These are phyloP conservation scores for Acanthurus tractus DNA, from an alignment of 2,797 vertebrate species.

Conservation along the genomic window DNA sequence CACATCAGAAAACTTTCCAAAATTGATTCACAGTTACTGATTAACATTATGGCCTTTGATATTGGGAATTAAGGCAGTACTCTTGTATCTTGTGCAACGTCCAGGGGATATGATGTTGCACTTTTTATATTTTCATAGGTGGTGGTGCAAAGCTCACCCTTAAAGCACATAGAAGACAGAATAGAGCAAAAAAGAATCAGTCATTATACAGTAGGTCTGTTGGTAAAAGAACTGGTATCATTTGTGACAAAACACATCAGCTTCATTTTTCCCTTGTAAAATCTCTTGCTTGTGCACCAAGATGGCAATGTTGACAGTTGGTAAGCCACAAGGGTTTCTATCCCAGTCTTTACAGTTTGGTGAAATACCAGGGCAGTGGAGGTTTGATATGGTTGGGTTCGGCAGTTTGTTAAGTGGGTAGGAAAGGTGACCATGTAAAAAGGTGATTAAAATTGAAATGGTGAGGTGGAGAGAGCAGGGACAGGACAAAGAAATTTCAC, in stretches of 20 bases:
- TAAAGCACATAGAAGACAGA: neutral
- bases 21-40: slow-evolving; percentile 15
- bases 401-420: neutral
- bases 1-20: neutral
- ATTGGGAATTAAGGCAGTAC: slow-evolving; percentile 23
- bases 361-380: neutral
- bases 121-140: slow-evolving; percentile 15
- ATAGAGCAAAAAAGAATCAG: neutral
- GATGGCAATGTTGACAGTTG: neutral
- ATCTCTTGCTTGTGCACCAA: neutral
- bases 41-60: slow-evolving; percentile 12
- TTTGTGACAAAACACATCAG: neutral
- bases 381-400: neutral
- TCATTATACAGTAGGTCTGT: neutral
- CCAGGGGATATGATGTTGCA: slow-evolving; percentile 5
- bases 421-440: neutral
- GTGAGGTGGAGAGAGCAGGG: neutral
- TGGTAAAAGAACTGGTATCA: neutral
- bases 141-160: neutral
- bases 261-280: neutral
- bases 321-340: too few species aligned
- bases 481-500: too few species aligned
- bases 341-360: neutral
- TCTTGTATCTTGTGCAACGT: slow-evolving; percentile 1
- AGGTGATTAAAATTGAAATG: neutral